Base-by-base conservation (phyloP, 2,888 invertebrate species). In the Pecten maximus region DNA sequence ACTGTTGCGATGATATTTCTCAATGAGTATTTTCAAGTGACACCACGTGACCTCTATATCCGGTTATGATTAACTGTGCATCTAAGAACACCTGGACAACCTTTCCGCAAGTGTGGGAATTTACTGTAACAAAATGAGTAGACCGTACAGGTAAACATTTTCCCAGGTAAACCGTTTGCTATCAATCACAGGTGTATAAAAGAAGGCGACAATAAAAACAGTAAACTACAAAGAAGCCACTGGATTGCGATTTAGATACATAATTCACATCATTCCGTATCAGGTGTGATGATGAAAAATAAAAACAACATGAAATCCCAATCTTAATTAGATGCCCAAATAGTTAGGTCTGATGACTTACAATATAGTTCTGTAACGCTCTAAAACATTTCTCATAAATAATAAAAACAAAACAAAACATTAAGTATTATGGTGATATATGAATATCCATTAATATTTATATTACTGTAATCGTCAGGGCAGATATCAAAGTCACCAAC, bases 51-150 rank as follows among this genome's bases (percentile, higher is more conserved):
- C 74, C 74, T 74, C 74, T 74, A 28, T 28, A 74, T 74, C 74
- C 74, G 74, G 74, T 74, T 74, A 74, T 74, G 74, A 74, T 74
- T 74, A 74, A 74, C 74, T 74, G 74, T 74, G 74, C 74, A 74
- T 74, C 74, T 74, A 28, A 35, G 74, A 28, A 74, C 74, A 74
- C 74, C 74, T 74, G 74, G 74, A 35, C 74, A 35, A 74, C 74
- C 35, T 74, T 74, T 74, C 74, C 35, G 74, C 35, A 74, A 74
- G 74, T 74, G 74, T 74, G 74, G 74, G 74, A 74, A 74, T 35
- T 74, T 35, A 74, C 28, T 74, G 74, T 74, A 74, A 74, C 74
- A 74, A 74, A 74, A 74, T 60, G 28, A 28, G 28, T 35, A 74
- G 23, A 35, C 28, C 28, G 74, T 74, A 74, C 74, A 74, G 74